A percentile compares a stretch with the other conserved stretches of the same genome.
These are phyloP conservation scores for Heterochromis multidens DNA, from an alignment of 2,113 vertebrate species.

Conservation along the genomic window DNA sequence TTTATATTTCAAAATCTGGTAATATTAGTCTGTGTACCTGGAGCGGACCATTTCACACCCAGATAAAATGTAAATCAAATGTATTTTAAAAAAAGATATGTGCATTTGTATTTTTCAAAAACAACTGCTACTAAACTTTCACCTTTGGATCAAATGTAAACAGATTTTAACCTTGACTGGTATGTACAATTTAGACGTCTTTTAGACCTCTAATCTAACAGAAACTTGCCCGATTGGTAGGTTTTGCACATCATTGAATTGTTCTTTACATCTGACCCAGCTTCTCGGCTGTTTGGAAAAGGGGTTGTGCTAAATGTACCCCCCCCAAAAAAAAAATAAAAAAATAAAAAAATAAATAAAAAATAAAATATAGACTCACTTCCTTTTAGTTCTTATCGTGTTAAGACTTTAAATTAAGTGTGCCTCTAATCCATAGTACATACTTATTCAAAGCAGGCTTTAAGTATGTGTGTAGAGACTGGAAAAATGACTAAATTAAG, in stretches of 20 bases:
- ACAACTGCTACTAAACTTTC: too few relatives aligned
- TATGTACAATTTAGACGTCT: fast-evolving
- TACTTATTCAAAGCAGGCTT: background rate
- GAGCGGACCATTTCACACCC: background rate
- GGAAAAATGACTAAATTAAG: background rate
- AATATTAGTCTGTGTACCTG: background rate
- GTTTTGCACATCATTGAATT: background rate
- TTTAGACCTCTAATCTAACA: too few relatives aligned
- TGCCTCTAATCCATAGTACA: background rate
- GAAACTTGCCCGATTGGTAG: fast-evolving
- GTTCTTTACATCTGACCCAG: background rate
- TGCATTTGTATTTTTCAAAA: background rate
- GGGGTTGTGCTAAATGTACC: background rate
- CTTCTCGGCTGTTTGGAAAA: background rate
- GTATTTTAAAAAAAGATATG: background rate
- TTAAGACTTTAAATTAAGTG: background rate
- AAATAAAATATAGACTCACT: background rate
- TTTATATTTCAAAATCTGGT: background rate
- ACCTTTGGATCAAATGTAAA: background rate
- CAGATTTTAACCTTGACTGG: fast-evolving
- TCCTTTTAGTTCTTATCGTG: background rate
- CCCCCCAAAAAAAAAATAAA: too few relatives aligned
- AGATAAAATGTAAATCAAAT: background rate
- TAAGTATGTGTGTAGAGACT: background rate
- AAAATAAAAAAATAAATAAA: too few relatives aligned